phyloP scores from a whole-genome alignment of 2,888 invertebrate species.

The Cheiracanthium punctorium region DNA sequence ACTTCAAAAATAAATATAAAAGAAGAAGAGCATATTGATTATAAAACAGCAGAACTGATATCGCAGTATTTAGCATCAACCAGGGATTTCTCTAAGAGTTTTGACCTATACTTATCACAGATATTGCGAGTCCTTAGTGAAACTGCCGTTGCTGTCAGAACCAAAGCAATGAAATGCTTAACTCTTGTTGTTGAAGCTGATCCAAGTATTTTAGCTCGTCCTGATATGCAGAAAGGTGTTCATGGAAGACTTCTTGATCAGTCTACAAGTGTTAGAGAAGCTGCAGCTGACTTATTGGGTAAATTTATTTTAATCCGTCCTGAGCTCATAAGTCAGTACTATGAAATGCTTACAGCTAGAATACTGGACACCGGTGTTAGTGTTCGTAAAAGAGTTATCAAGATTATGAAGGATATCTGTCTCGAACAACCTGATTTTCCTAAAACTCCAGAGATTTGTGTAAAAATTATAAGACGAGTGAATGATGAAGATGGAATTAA shows the following conservation, averaged over 20 bases:
- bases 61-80: slow-evolving; percentile 88
- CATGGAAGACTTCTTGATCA: slow-evolving; percentile 96
- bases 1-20: slow-evolving; percentile 26
- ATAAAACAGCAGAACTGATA: slow-evolving; percentile 91
- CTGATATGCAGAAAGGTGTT: slow-evolving; percentile 97
- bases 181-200: slow-evolving; percentile 99
- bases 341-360: slow-evolving; percentile 93
- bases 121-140: slow-evolving; percentile 91
- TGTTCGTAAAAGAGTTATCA: slow-evolving; percentile 97
- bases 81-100: slow-evolving; percentile 96
- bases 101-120: slow-evolving; percentile 92
- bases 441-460: slow-evolving; percentile 98
- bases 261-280: slow-evolving; percentile 98
- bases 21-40: slow-evolving; percentile 86
- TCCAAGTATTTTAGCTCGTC: slow-evolving; percentile 86
- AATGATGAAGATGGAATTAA: slow-evolving; percentile 93
- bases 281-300: slow-evolving; percentile 98
- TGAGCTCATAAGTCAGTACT: slow-evolving; percentile 97
- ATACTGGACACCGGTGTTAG: slow-evolving; percentile 99
- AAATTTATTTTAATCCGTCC: slow-evolving; percentile 97
- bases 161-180: slow-evolving; percentile 98
- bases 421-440: slow-evolving; percentile 96
- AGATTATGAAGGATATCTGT: slow-evolving; percentile 98
- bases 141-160: slow-evolving; percentile 94
- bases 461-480: slow-evolving; percentile 97